Base-by-base conservation (phyloP, 1,140 invertebrate genomes). In the Nomia melanderi region DNA sequence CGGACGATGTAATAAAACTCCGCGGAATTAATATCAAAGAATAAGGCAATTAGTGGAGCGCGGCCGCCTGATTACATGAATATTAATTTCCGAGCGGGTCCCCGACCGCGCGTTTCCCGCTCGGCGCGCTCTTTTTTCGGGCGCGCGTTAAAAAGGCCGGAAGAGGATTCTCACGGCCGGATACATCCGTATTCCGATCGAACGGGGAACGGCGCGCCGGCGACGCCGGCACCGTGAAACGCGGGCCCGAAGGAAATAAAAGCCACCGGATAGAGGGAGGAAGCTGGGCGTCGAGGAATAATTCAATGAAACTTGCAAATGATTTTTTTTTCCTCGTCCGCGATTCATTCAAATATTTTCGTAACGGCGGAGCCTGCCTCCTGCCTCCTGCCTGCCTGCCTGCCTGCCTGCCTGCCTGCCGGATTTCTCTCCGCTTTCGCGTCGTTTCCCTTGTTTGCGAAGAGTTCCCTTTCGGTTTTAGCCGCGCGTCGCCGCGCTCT, bases 41-140 rank as follows among this genome's bases (percentile, higher is more conserved):
- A 47, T 47, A 82, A 62, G 31, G 79, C 56, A 81, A 82, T 82
- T 82, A 82, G 67, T n/a, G n/a, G 25, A 39, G 41, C 47, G 27
- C 41, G 4, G n/a, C 29, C 50, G 27, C 36, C 54, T 78, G 67
- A 78, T 78, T 73, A 69, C 69, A 77, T 69, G 63, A 81, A 82
- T 81, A 77, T 81, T 82, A 82, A 82, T 77, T 63, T 67, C 57
- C 23, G 31, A 44, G 36, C 69, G 70, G 44, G 39, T 31, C 27
- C 14, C 17, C 59, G 23, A 25, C 17, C 25, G 4, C 17, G 41
- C n/a, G 11, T 3, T 9, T 23, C 39, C 6, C 17, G 27, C 11
- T 3, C n/a, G n/a, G 14, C 44, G n/a, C 25, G 36, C 25, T 31
- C 2, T 67, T 9, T 62, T 78, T 63, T 33, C 47, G 62, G 47